Evolutionary conservation across 2,113 vertebrate genomes (phyloP), one percentile per base, ranked within the genome.

Genomic region (Larimichthys polyactis): DNA sequence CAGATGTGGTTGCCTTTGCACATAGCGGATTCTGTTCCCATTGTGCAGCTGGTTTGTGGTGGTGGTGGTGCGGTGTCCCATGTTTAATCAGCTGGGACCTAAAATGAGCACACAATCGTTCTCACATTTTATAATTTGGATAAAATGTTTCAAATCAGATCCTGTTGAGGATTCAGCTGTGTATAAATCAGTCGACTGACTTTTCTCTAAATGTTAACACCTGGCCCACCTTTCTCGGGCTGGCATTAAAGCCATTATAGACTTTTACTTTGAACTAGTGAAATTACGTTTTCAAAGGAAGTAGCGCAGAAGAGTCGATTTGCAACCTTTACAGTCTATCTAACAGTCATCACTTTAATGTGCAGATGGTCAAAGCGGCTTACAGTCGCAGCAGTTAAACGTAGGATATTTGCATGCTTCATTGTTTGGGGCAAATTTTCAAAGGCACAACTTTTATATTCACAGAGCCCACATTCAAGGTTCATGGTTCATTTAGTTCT

Each of bases 221-320:
- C 19, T 49, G 24, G 43, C 1, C 1, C 24, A 40, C n/a, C 19
- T 62, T 44, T 48, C 43, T 11, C 40, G 22, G 4, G 20, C 15
- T 67, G 52, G 59, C 11, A 44, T 72, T 66, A 40, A 58, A 20
- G 14, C 63, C 4, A 65, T 57, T 17, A 48, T 49, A 44, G 60
- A 16, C 62, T 58, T 57, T 63, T 52, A 57, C 36, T 57, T 79
- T 55, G 19, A 79, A 57, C 32, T 12, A 51, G 48, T 9, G 27
- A 11, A 46, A 27, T 75, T 54, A n/a, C 22, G 29, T 22, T 73
- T 62, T 63, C 51, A 74, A 67, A 59, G 29, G 15, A 29, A 19
- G 55, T 29, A 4, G 20, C 22, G 44, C 46, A 27, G 20, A 7
- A 72, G 16, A 54, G 5, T 55, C 9, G 5, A n/a, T 64, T 17